A percentile compares a stretch with the other conserved stretches of the same genome.
These are phyloP conservation scores for Lophotriccus pileatus DNA, from an alignment of 2,797 vertebrate species.

Conservation along the genomic window DNA sequence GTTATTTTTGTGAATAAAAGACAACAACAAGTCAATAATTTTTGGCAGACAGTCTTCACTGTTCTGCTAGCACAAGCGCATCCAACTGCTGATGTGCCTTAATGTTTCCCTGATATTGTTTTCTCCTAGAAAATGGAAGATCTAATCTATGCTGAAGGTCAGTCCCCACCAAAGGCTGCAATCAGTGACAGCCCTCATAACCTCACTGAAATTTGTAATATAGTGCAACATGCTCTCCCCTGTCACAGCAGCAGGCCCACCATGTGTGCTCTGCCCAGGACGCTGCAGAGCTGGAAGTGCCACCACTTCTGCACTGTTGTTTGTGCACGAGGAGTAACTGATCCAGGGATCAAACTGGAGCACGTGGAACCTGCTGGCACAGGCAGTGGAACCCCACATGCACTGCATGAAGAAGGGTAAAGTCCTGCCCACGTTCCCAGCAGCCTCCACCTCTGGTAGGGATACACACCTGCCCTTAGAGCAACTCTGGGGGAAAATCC, in stretches of 20 bases:
- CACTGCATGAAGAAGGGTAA: not conserved
- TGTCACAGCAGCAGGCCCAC: not conserved
- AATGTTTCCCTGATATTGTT: constrained; percentile 35
- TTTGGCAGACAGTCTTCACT: constrained; percentile 22
- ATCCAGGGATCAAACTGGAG: not conserved
- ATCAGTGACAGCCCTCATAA: not conserved
- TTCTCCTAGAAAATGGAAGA: constrained; percentile 47
- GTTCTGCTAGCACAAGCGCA: constrained; percentile 30
- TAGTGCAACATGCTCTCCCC: not conserved
- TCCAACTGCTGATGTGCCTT: constrained; percentile 46
- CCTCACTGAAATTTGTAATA: not conserved
- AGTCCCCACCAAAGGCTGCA: not conserved
- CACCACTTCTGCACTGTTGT: not conserved
- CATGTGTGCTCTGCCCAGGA: not conserved
- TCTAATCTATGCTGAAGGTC: constrained; percentile 45
- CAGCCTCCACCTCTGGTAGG: not conserved
- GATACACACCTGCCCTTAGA: not conserved
- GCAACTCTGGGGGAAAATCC: not conserved
- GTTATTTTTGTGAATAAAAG: constrained; percentile 19
- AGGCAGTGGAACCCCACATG: not conserved
- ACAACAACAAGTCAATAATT: constrained; percentile 19
- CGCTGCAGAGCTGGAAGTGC: not conserved
- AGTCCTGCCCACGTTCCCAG: not conserved
- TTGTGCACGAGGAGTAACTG: fast-evolving
- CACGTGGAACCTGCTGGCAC: fast-evolving